Base-by-base conservation (phyloP, 2,113 vertebrate species). In the Pomatorhinus ruficollis region DNA sequence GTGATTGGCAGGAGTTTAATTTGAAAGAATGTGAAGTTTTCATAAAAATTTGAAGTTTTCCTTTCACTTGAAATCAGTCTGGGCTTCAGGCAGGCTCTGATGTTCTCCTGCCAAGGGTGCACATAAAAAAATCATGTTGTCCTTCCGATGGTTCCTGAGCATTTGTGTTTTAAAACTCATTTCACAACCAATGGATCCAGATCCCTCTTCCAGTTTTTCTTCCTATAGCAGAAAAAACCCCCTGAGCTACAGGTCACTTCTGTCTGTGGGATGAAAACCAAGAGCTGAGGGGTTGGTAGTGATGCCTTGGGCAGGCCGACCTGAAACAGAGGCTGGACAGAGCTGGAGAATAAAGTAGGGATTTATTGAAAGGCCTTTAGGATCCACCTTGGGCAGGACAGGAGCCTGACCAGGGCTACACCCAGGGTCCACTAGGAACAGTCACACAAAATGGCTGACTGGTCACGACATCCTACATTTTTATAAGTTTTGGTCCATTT, bases 1-100 rank as follows among this genome's bases (percentile, higher is more conserved):
- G 31, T 89, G 69, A 89, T 84, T 84, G 60, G 49, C 52, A 84
- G 75, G 64, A 59, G 15, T 54, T 75, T 84, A 57, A 84, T 94
- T 89, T 56, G 81, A 69, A 83, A 60, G 83, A 84, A 83, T 28
- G 69, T 23, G 56, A 91, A n/a, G 28, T 84, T 93, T 96, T 94
- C 84, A 87, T 93, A 78, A 91, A 94, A 87, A 87, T 71, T 59
- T 91, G 83, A 95, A 63, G 30, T 76, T 93, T 84, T 84, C 30
- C 69, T 63, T 82, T 87, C 12, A 35, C 64, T 75, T 79, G 49
- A n/a, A 89, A 72, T 79, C 44, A n/a, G 33, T 54, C 60, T 68
- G 65, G 39, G 30, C 49, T 94, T 84, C 68, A 75, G 56, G 27
- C 25, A 81, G 65, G 78, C 60, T 83, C 68, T 71, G 84, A n/a